Percentiles rank a stretch among this genome's conserved stretches.
Conservation (phyloP, 2,797 vertebrate genomes). For the Euthynnus affinis region DNA sequence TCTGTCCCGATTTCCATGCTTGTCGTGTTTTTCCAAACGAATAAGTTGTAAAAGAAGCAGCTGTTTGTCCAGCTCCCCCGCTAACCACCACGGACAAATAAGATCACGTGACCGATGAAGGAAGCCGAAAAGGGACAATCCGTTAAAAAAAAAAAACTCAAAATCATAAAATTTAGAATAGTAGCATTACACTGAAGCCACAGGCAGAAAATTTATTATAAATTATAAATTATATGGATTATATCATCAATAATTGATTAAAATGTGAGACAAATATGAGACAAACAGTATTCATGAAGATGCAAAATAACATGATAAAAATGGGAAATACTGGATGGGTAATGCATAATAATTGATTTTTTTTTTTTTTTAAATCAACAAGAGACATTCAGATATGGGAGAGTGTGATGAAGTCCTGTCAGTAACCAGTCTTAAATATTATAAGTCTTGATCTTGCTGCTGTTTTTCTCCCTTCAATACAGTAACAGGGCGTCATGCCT, state of each 20-base stretch:
- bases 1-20: conserved; percentile 88
- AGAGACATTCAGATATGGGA: too few relatives aligned
- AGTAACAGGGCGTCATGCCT: background rate
- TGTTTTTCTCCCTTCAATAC: background rate
- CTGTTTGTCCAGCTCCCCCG: background rate
- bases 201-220: too few relatives aligned
- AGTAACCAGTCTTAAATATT: background rate
- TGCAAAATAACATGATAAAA: background rate
- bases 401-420: background rate
- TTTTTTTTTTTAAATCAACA: too few relatives aligned
- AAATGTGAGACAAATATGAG: background rate
- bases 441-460: too few relatives aligned
- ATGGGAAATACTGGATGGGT: background rate
- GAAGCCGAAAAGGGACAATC: conserved; percentile 18
- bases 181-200: background rate
- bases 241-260: background rate
- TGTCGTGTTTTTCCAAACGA: background rate
- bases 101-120: conserved; percentile 40
- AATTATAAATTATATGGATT: too few relatives aligned
- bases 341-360: background rate
- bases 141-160: background rate
- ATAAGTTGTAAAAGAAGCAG: conserved; percentile 7
- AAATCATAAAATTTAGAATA: background rate
- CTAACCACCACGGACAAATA: background rate
- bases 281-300: too few relatives aligned